Evolutionary conservation across 2,113 vertebrate species (phyloP).

Genomic region (Sus scrofa): DNA sequence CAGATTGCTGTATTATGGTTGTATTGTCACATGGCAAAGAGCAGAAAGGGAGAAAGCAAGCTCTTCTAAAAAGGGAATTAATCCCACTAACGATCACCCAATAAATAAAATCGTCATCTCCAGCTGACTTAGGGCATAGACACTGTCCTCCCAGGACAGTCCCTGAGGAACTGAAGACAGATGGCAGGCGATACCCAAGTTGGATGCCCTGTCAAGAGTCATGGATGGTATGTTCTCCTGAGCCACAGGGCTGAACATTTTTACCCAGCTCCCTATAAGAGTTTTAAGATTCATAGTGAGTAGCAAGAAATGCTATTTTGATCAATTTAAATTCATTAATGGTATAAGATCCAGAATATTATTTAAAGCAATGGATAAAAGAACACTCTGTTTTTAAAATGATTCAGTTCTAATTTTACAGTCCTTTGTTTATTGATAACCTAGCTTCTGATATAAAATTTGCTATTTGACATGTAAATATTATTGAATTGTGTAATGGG

Average conservation of each 20-base stretch:
- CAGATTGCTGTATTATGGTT: neutral
- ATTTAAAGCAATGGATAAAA: neutral
- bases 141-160: neutral
- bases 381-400: neutral
- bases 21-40: neutral
- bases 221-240: neutral
- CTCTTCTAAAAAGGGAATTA: neutral
- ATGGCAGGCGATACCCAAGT: neutral
- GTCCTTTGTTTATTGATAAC: neutral
- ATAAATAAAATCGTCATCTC: neutral
- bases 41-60: neutral
- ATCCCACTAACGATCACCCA: neutral
- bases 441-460: constrained; percentile 1
- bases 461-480: constrained; percentile 34
- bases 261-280: neutral
- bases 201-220: neutral
- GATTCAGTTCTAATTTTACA: neutral
- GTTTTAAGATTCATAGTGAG: neutral
- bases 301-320: neutral
- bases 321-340: neutral
- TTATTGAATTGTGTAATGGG: neutral
- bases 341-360: neutral
- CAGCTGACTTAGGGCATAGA: neutral
- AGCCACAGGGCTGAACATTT: neutral
- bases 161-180: neutral